Percentiles rank a stretch among this genome's conserved stretches.
phyloP scores from a whole-genome alignment of 1,140 invertebrate species.

The Galendromus occidentalis region DNA sequence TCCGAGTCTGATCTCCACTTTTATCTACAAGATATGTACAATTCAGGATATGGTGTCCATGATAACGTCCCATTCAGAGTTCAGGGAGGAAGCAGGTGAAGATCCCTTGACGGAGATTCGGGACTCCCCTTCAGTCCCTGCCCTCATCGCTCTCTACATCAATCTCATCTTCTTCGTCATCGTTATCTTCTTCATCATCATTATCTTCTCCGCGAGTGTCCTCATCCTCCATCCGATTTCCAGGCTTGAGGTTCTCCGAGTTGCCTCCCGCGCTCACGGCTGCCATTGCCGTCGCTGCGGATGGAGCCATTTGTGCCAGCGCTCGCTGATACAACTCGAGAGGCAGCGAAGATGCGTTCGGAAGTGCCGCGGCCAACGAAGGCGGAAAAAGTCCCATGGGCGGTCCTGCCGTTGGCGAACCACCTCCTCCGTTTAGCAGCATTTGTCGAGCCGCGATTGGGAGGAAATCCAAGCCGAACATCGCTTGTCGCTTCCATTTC shows the following conservation, averaged over 20 bases:
- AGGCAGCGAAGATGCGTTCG: too few relatives aligned
- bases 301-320: neutral
- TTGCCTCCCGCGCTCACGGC: neutral
- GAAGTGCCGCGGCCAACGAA: too few relatives aligned
- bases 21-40: too few relatives aligned
- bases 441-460: constrained; percentile 11
- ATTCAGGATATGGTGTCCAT: too few relatives aligned
- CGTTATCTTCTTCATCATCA: neutral
- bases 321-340: too few relatives aligned
- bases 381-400: too few relatives aligned
- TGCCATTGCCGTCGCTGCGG: neutral
- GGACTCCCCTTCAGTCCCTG: neutral
- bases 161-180: neutral
- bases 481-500: constrained; percentile 20
- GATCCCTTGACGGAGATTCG: too few relatives aligned
- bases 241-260: too few relatives aligned
- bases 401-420: too few relatives aligned
- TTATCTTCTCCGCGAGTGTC: neutral
- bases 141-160: neutral
- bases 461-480: constrained; percentile 18
- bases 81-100: too few relatives aligned
- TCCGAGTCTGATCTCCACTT: too few relatives aligned
- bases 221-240: neutral
- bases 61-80: too few relatives aligned
- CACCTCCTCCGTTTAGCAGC: neutral